Evolutionary conservation across 2,113 vertebrate species (phyloP), one percentile per base, ranked within the genome.

Genomic region (Oryzias javanicus): DNA sequence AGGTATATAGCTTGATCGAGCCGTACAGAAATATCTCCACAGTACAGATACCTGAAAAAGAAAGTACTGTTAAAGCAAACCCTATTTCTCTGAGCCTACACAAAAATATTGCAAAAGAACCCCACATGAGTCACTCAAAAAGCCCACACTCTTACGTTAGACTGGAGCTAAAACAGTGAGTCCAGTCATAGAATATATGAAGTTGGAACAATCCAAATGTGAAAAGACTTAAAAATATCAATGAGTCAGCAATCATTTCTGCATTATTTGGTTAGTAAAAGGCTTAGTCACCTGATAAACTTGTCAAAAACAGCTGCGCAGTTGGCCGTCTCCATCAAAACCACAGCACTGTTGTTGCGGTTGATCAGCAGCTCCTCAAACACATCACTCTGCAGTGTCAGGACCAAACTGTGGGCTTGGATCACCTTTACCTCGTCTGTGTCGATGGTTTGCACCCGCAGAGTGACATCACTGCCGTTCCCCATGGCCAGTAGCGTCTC

Each of bases 381-480:
- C 54, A 93, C 89, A 46, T 91, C 89, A 1, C 97, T 98, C 84
- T 98, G 97, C 75, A 99, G 91, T 24, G 90, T 87, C 49, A 99
- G 93, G 61, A 99, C 90, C 85, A 98, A 87, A 67, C 93, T 90
- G 83, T 99, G 92, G 56, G 91, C 88, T 67, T 94, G 94, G 81
- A 98, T 95, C 84, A 96, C 91, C 49, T 95, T 96, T 72, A 97
- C 93, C 88, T 98, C 95, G 0, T 96, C 94, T 0, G 94, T 92
- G 78, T 91, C 82, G 0, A 74, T 59, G 0, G 94, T 92, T 70
- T 92, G 93, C 60, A 98, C 93, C 20, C 93, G 88, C 54, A 98
- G 87, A n/a, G 90, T 90, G 52, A 94, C 84, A n/a, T 98, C 95
- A 0, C 95, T 99, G 84, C 90, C 72, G 0, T 98, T 97, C 52